Evolutionary conservation across 2,888 invertebrate species (phyloP), one percentile per base, ranked within the genome.

Genomic region (Dasypolia templi): DNA sequence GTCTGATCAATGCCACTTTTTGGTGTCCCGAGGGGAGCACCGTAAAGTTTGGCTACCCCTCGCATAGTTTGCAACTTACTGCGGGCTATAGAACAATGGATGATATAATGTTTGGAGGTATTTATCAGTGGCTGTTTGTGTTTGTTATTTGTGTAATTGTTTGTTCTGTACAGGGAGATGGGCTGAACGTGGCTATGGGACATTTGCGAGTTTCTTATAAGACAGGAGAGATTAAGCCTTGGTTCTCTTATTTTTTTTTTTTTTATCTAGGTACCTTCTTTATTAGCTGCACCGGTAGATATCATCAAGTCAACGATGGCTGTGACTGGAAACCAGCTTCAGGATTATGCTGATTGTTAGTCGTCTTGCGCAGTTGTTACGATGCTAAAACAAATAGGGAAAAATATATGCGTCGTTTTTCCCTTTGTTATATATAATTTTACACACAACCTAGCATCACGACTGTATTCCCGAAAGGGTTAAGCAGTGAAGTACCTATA

Each of bases 1-100:
- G 55, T 56, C 77, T 85, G 85, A 88, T 87, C 84, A 81, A 79
- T 86, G 82, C 79, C 75, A 82, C 76, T 83, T 88, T 86, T 85
- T 79, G 80, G 65, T 51, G 68, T 79, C 81, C 86, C 81, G 42
- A 19, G 58, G 87, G 83, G 79, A 75, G 32, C 61, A 12, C 77
- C 77, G 75, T 56, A 82, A 86, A 86, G 80, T 86, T 86, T 77
- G 64, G 66, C 62, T 58, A 73, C 72, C 68, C 49, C 76, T 77
- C 75, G 71, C 72, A 84, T 86, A 84, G 86, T 83, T 86, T 67
- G 39, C 35, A 74, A 84, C 79, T 81, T 77, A 72, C 66, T 76
- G 66, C 61, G 63, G 74, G 64, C n/a, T 67, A 49, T 66, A 69
- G 65, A 75, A 84, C 75, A 83, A 79, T 83, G 39, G 68, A 68